Evolutionary conservation across 1,140 invertebrate species (phyloP), one percentile per base, ranked within the genome.

Genomic region (Battus philenor): DNA sequence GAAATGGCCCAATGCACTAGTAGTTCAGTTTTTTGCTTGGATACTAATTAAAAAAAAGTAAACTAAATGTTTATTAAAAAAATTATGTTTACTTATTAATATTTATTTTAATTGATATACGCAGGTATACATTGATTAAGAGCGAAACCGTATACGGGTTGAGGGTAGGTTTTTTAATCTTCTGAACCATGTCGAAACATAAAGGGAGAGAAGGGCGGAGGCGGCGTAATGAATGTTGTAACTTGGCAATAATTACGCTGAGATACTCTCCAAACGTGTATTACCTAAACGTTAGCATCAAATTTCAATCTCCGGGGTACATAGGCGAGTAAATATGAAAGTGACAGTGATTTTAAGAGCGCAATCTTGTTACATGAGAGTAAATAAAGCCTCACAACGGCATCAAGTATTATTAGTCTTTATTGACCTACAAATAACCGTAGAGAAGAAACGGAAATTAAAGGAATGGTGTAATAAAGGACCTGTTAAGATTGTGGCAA

Each of bases 401-500:
- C 38, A 13, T 9, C 9, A 11, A 7, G 9, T 41, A 16, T 41
- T 41, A 41, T 41, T 41, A 41, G 8, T 27, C 29, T 41, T 41
- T 10, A 41, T n/a, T 41, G 38, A 41, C 38, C 22, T 41, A 41
- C 38, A 41, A 27, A 41, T 41, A 41, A 41, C 9, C n/a, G 22
- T 24, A 22, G 11, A 15, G 0, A 7, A 29, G 22, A 15, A 41
- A 27, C 38, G 38, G 38, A 41, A 41, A 41, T 41, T 41, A 44
- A 50, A 58, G 32, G 47, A 54, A 54, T 31, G 47, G 36, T 33
- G 44, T 33, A 47, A 53, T 50, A 56, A 59, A 59, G 50, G 55
- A 54, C 20, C 31, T 54, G 34, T 66, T 53, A 50, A 66, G 56
- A 50, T 55, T 49, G 63, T 50, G 50, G 55, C 38, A 50, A 54